These are phyloP conservation scores for Leucania comma DNA, from an alignment of 2,888 invertebrate genomes.

Conservation along the genomic window DNA sequence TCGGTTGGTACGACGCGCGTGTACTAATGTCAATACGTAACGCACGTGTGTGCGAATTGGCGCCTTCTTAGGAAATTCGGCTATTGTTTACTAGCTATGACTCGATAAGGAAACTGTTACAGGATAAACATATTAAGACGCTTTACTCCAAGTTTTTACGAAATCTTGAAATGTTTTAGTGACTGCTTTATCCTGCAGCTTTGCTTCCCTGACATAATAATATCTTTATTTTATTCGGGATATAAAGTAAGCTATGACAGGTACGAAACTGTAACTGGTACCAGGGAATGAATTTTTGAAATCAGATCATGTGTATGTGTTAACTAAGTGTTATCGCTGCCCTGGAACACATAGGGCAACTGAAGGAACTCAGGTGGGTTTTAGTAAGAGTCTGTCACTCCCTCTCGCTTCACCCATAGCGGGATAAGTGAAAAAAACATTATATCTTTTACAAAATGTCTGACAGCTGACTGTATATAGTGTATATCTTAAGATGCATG, in stretches of 20 bases:
- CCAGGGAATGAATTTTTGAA: background rate
- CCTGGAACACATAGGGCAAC: too few relatives aligned
- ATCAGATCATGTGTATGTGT: too few relatives aligned
- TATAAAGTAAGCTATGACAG: background rate
- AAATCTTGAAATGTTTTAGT: conserved; percentile 7
- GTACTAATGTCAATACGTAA: conserved; percentile 42
- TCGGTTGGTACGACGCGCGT: conserved; percentile 7
- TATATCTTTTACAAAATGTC: background rate
- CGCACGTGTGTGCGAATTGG: conserved; percentile 21
- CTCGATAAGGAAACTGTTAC: background rate
- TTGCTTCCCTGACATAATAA: too few relatives aligned
- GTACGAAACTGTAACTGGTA: background rate
- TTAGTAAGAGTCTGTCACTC: too few relatives aligned
- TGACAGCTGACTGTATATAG: too few relatives aligned
- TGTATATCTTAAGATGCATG: background rate
- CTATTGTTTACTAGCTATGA: conserved; percentile 31
- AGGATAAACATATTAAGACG: background rate
- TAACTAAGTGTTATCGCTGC: too few relatives aligned
- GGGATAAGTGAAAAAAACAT: too few relatives aligned
- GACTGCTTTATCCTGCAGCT: background rate
- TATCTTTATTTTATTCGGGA: background rate
- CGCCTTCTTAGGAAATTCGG: conserved; percentile 34
- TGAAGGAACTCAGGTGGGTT: too few relatives aligned
- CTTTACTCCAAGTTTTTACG: conserved; percentile 11
- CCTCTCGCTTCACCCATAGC: too few relatives aligned